Evolutionary conservation across 2,113 vertebrate species (phyloP).

Genomic region (Ceyx melanurus): DNA sequence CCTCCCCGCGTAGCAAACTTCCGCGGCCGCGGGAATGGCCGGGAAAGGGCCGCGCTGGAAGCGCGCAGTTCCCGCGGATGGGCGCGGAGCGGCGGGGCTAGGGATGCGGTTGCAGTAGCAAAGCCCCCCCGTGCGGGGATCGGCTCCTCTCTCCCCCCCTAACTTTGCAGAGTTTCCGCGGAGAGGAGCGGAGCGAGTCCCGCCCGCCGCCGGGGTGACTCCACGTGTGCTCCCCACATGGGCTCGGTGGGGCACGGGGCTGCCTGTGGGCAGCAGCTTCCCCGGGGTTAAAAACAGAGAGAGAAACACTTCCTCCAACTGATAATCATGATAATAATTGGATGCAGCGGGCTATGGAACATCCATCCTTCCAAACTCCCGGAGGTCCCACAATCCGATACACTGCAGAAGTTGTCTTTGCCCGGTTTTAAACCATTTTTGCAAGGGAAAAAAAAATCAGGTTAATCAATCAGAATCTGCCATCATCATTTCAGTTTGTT

Average conservation of each 20-base stretch:
- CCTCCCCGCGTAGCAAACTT: neutral
- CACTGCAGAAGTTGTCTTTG: neutral
- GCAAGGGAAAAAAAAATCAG: neutral
- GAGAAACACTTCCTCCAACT: neutral
- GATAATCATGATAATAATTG: neutral
- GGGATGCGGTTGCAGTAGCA: neutral
- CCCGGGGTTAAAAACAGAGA: neutral
- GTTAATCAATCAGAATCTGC: neutral
- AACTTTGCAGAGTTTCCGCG: neutral
- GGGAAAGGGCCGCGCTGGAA: neutral
- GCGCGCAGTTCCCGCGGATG: neutral
- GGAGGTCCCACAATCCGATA: neutral
- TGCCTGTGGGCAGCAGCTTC: neutral
- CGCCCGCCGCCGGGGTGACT: neutral
- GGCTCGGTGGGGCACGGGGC: neutral
- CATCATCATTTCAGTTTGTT: neutral
- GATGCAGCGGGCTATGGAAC: fast-evolving
- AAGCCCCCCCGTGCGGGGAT: neutral
- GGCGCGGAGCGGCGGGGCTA: neutral
- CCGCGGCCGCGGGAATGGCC: neutral
- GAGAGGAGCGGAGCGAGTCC: neutral
- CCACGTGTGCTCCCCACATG: neutral
- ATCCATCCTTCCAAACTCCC: neutral
- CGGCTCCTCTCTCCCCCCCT: no score
- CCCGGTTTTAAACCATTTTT: neutral